A percentile compares a stretch with the other conserved stretches of the same genome.
phyloP scores from a whole-genome alignment of 2,888 invertebrate genomes.

The Phortica okadai region DNA sequence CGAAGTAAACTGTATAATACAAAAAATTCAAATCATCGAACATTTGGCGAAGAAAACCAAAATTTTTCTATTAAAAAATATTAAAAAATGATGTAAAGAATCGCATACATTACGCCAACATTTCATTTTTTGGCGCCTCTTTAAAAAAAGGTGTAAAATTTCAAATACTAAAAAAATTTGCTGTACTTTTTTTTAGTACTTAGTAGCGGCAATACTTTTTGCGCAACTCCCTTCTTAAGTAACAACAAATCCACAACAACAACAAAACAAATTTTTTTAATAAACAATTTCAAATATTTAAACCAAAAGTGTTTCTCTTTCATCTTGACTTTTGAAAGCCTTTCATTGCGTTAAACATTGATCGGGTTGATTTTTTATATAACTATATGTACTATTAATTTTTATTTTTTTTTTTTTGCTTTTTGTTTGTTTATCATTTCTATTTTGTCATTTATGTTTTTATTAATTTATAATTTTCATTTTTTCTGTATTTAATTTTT shows the following conservation, averaged over 20 bases:
- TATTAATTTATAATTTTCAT: slow-evolving; percentile 37
- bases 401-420: slow-evolving; percentile 19
- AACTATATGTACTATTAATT: slow-evolving; percentile 27
- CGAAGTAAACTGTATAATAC: neutral
- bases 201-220: slow-evolving; percentile 23
- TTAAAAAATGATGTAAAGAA: neutral
- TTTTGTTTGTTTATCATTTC: slow-evolving; percentile 23
- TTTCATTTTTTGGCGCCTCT: neutral
- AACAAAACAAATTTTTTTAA: slow-evolving; percentile 36
- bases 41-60: slow-evolving; percentile 1
- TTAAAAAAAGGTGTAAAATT: slow-evolving; percentile 14
- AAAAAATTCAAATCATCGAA: neutral
- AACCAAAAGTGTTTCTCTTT: slow-evolving; percentile 43
- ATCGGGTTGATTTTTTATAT: slow-evolving; percentile 30
- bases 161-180: slow-evolving; percentile 34
- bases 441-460: slow-evolving; percentile 27
- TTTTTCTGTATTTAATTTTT: slow-evolving; percentile 38
- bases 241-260: slow-evolving; percentile 30
- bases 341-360: slow-evolving; percentile 3
- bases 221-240: slow-evolving; percentile 33
- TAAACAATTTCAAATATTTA: slow-evolving; percentile 44
- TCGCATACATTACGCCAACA: slow-evolving; percentile 18
- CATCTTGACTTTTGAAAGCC: slow-evolving; percentile 33
- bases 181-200: neutral
- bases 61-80: slow-evolving; percentile 12